Evolutionary conservation across 1,140 invertebrate genomes (phyloP), one percentile per base, ranked within the genome.

Genomic region (Tetramorium alpestre): DNA sequence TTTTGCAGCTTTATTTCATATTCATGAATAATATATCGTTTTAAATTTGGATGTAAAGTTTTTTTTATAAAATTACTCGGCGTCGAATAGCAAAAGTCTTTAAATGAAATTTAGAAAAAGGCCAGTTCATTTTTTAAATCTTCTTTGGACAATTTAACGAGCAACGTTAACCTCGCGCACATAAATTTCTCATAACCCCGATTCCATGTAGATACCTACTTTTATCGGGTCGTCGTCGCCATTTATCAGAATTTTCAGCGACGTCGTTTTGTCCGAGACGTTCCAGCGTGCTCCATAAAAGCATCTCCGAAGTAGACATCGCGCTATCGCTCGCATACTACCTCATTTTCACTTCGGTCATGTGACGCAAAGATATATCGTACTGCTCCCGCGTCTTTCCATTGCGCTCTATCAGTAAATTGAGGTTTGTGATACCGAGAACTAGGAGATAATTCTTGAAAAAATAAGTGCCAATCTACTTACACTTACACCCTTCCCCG

Each of bases 231-330:
- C 13, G 54, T 41, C 28, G 56, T 49, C 41, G 44, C 44, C 65
- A 75, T 84, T 84, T 84, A 84, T 84, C 69, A 84, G 69, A 75
- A 84, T 84, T 62, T 84, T 75, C 69, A 75, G 54, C 54, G 54
- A 49, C 41, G 28, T 18, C 54, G 25, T 72, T 82, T 82, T 47
- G 67, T 58, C 38, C 38, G 11, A 16, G 67, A 13, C 47, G 22
- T 82, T 47, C 6, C 77, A 41, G 41, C 13, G 25, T 47, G 28
- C 28, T 49, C 44, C 54, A 58, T 49, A 58, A 73, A 73, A 82
- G 51, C 51, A 18, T 82, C 38, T 58, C 7, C 25, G 80, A 73
- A 49, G 22, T 13, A 73, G 38, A 84, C 69, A 18, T 73, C 77
- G 16, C 64, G 22, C 22, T 72, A 44, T 47, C 69, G 41, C 25